Percentiles rank a stretch among this genome's conserved stretches.
phyloP scores from a whole-genome alignment of 2,888 invertebrate genomes.

The Cheilosia vulpina region DNA sequence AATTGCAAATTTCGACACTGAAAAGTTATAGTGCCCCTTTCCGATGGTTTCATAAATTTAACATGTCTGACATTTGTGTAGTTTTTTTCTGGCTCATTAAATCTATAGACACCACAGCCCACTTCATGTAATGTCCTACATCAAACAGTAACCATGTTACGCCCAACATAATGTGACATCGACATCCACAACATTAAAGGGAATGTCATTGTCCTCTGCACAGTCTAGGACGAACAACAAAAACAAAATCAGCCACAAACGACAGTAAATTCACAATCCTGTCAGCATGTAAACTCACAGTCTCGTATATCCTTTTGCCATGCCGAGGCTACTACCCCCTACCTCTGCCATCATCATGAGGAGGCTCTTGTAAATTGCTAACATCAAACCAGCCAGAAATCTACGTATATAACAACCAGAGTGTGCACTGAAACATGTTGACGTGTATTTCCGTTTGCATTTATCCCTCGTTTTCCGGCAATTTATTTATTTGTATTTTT shows the following conservation, averaged over 20 bases:
- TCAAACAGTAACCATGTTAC: constrained; percentile 8
- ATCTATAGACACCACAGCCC: background rate
- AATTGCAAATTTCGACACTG: too few species aligned
- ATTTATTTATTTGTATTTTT: constrained; percentile 14
- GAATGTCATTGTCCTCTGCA: constrained; percentile 52
- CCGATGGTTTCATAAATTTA: background rate
- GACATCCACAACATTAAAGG: constrained; percentile 27
- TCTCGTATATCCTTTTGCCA: constrained; percentile 26
- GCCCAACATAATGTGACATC: constrained; percentile 24
- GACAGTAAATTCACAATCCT: constrained; percentile 48
- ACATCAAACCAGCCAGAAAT: constrained; percentile 42
- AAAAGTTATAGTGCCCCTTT: background rate
- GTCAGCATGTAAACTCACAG: constrained; percentile 40
- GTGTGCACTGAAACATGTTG: constrained; percentile 54
- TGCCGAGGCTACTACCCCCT: background rate
- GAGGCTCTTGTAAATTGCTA: constrained; percentile 49
- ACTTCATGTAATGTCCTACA: background rate
- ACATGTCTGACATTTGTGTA: background rate
- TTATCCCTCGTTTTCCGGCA: constrained; percentile 47
- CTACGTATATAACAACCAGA: background rate
- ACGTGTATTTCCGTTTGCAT: constrained; percentile 57
- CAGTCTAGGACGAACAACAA: constrained; percentile 1
- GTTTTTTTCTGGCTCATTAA: background rate
- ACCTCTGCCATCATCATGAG: background rate
- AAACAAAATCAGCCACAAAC: constrained; percentile 52